Evolutionary conservation across 2,888 invertebrate genomes (phyloP).

Genomic region (Chrysolina haemoptera): DNA sequence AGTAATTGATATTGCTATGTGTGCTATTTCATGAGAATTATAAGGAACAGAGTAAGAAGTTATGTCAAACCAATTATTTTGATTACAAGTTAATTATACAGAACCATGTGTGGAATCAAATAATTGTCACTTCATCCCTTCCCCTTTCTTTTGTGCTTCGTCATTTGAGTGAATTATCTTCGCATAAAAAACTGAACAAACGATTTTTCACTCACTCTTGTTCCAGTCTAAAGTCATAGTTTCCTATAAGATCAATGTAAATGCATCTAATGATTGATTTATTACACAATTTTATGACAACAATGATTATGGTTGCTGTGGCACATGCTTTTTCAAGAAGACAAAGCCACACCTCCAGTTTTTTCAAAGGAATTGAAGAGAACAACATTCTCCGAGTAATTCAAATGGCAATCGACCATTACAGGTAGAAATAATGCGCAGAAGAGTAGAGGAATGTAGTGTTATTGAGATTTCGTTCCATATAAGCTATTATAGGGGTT

Average conservation of each 20-base stretch:
- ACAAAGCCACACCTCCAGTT: constrained; percentile 6
- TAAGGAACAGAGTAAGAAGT: no score
- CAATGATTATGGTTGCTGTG: constrained; percentile 9
- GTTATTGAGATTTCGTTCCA: constrained; percentile 21
- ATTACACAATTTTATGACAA: not conserved
- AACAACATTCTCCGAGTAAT: constrained; percentile 1
- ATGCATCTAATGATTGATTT: constrained; percentile 1
- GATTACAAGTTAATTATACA: not conserved
- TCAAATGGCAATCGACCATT: constrained; percentile 1
- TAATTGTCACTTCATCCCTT: not conserved
- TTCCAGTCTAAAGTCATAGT: not conserved
- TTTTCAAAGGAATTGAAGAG: constrained; percentile 1
- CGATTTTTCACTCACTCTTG: not conserved
- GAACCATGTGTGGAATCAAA: not conserved
- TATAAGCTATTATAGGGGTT: constrained; percentile 1
- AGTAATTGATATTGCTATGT: no score
- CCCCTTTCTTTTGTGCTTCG: not conserved
- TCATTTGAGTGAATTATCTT: not conserved
- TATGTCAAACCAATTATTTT: no score
- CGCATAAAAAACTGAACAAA: not conserved
- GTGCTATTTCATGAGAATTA: no score
- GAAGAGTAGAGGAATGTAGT: constrained; percentile 6
- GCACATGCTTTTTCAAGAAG: constrained; percentile 6
- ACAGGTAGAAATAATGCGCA: constrained; percentile 9
- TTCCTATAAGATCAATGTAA: not conserved